Percentiles rank a stretch among this genome's conserved stretches.
These are phyloP conservation scores for Drosophila macrothrix DNA, from an alignment of 2,888 invertebrate species.

Conservation along the genomic window DNA sequence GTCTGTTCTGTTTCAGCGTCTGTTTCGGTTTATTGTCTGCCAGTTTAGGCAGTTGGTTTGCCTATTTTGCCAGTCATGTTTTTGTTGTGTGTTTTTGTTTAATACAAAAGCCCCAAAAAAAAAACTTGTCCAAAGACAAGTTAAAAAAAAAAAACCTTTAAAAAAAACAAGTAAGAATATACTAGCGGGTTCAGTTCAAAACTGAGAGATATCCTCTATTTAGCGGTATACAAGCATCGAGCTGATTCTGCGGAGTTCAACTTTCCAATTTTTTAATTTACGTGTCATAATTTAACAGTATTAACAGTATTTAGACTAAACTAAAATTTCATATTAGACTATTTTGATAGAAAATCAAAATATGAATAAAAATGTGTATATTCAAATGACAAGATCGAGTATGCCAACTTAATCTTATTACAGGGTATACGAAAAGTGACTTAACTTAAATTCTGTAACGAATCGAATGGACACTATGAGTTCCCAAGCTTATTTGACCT, in stretches of 20 bases:
- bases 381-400: background rate
- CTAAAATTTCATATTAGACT: background rate
- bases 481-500: background rate
- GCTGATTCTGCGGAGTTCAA: background rate
- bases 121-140: slow-evolving; percentile 17
- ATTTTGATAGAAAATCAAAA: background rate
- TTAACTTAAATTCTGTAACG: background rate
- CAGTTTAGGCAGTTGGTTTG: slow-evolving; percentile 26
- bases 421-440: background rate
- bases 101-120: background rate
- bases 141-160: background rate
- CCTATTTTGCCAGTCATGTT: slow-evolving; percentile 43
- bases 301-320: background rate
- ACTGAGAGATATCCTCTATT: slow-evolving; percentile 11
- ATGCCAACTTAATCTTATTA: background rate
- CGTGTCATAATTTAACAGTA: background rate
- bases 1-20: background rate
- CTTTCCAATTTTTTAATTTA: background rate
- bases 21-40: slow-evolving; percentile 16
- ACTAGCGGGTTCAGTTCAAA: background rate
- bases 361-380: background rate
- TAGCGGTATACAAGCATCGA: background rate
- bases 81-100: slow-evolving; percentile 7
- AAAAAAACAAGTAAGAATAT: background rate
- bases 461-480: background rate